phyloP scores from a whole-genome alignment of 2,888 invertebrate species.

The Crocallis elinguaria region DNA sequence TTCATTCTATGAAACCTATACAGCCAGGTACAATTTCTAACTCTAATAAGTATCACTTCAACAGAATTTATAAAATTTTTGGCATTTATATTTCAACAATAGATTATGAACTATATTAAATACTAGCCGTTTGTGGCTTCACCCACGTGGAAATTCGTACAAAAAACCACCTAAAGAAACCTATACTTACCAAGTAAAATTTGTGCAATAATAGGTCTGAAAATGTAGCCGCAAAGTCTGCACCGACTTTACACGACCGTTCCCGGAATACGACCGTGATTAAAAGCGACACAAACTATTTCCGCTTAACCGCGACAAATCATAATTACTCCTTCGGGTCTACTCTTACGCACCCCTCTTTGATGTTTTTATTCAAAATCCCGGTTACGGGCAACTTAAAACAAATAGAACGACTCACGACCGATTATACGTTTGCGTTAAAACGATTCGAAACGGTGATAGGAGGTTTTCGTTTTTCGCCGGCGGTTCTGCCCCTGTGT shows the following conservation, averaged over 20 bases:
- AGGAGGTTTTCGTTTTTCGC: conserved; percentile 72
- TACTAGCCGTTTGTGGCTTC: too few species aligned
- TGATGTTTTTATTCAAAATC: conserved; percentile 82
- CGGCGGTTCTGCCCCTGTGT: conserved; percentile 71
- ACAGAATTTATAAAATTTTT: too few species aligned
- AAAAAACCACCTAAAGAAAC: too few species aligned
- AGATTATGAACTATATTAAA: too few species aligned
- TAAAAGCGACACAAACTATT: conserved; percentile 82
- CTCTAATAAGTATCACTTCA: too few species aligned
- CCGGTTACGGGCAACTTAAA: conserved; percentile 81
- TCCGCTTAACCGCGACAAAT: conserved; percentile 82
- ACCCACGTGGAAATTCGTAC: too few species aligned
- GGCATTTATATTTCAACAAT: too few species aligned
- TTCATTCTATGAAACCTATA: too few species aligned
- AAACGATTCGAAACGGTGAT: conserved; percentile 81
- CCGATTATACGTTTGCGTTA: conserved; percentile 82
- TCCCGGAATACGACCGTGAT: conserved; percentile 74
- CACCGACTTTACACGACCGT: conserved; percentile 40
- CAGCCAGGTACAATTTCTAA: too few species aligned
- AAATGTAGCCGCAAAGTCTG: conserved; percentile 49
- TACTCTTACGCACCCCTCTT: conserved; percentile 78
- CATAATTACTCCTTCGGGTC: conserved; percentile 81
- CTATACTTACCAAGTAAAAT: not conserved
- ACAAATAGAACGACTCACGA: conserved; percentile 80
- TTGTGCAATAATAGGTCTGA: not conserved